Evolutionary conservation across 2,797 vertebrate species (phyloP).

Genomic region (Cephalopachus bancanus): DNA sequence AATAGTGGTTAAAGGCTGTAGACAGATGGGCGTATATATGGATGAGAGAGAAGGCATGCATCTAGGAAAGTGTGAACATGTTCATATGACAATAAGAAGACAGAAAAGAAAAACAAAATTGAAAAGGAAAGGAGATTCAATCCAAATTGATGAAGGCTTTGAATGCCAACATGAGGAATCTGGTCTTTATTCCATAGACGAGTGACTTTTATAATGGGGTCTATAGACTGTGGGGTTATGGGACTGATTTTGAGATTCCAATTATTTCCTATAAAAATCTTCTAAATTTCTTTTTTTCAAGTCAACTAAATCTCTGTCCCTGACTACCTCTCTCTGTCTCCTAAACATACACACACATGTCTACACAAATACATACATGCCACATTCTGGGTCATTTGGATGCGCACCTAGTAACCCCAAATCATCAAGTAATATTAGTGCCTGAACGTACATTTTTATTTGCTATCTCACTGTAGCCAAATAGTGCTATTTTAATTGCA

Average conservation of each 20-base stretch:
- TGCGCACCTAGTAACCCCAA: background rate
- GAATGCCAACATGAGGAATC: background rate
- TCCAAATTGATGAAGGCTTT: background rate
- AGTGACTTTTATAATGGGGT: background rate
- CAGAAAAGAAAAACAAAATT: background rate
- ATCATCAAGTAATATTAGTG: background rate
- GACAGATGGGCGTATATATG: background rate
- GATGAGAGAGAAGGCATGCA: background rate
- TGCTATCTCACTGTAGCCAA: background rate
- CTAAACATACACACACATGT: background rate
- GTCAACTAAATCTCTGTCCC: background rate
- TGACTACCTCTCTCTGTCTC: background rate
- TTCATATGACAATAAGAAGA: background rate
- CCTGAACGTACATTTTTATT: background rate
- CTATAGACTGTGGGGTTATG: background rate
- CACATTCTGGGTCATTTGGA: background rate
- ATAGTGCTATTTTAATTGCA: background rate
- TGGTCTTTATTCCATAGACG: background rate
- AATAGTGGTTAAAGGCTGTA: background rate
- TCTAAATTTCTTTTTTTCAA: background rate
- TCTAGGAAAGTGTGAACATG: background rate
- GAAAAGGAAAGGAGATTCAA: background rate
- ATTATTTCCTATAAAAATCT: constrained; percentile 32
- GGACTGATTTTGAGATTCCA: background rate
- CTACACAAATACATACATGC: background rate